phyloP scores from a whole-genome alignment of 2,888 invertebrate species.

The Phytoseiulus persimilis region DNA sequence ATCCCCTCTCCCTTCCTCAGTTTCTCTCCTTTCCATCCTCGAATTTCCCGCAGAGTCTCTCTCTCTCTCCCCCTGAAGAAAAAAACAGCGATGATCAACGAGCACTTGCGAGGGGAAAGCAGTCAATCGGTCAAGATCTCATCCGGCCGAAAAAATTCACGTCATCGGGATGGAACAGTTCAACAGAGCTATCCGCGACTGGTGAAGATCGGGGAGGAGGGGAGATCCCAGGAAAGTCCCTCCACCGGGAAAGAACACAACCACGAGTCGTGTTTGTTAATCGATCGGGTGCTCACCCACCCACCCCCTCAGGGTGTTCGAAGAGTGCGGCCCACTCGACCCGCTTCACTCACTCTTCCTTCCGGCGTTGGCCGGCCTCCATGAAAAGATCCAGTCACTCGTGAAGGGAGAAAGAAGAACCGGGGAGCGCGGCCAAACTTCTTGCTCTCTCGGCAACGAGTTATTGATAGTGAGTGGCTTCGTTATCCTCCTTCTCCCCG shows the following conservation, averaged over 20 bases:
- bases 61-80: too few relatives aligned
- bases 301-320: not conserved
- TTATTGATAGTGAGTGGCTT: not conserved
- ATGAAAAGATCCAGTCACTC: not conserved
- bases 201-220: too few relatives aligned
- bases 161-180: too few relatives aligned
- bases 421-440: not conserved
- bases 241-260: not conserved
- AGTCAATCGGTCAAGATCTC: too few relatives aligned
- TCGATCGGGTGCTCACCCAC: not conserved
- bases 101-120: too few relatives aligned
- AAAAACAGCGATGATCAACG: too few relatives aligned
- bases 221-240: not conserved
- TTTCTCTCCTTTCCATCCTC: too few relatives aligned
- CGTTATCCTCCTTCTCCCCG: not conserved
- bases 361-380: not conserved
- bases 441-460: not conserved
- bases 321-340: not conserved
- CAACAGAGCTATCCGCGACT: too few relatives aligned
- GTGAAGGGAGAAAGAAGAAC: not conserved
- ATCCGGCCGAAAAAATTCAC: too few relatives aligned
- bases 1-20: not conserved
- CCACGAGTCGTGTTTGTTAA: not conserved
- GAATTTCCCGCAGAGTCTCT: too few relatives aligned
- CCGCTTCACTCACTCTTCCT: not conserved